Evolutionary conservation across 2,797 vertebrate genomes (phyloP).

Genomic region (Pelobates cultripes): DNA sequence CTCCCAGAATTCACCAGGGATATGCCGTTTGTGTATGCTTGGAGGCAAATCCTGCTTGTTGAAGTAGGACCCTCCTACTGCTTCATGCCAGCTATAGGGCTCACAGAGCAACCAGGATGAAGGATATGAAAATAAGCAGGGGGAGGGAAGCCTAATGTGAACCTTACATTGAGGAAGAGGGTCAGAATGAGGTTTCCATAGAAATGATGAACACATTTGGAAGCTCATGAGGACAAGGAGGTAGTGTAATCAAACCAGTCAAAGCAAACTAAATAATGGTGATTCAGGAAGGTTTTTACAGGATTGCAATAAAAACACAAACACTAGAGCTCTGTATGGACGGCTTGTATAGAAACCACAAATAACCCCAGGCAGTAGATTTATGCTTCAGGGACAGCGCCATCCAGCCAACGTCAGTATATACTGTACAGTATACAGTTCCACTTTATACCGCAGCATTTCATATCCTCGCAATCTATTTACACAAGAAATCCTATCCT

Average conservation of each 20-base stretch:
- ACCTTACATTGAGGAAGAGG: conserved; percentile 24
- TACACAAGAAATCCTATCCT: not conserved
- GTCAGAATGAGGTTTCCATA: conserved; percentile 35
- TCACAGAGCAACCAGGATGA: conserved; percentile 25
- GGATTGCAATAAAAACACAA: not conserved
- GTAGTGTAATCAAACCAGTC: not conserved
- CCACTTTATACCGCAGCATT: not conserved
- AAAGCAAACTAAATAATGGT: not conserved
- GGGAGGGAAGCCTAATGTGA: conserved; percentile 25
- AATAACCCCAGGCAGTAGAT: not conserved
- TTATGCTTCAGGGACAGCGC: not conserved
- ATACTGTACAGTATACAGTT: not conserved
- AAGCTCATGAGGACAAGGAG: conserved; percentile 4
- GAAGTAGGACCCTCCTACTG: conserved; percentile 31
- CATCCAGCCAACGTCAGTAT: not conserved
- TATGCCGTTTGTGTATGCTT: conserved; percentile 6
- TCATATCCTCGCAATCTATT: not conserved
- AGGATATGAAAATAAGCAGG: conserved; percentile 31
- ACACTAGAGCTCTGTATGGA: not conserved
- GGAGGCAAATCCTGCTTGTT: not conserved
- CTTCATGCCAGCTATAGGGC: conserved; percentile 11
- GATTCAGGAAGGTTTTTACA: not conserved
- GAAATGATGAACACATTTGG: conserved; percentile 22
- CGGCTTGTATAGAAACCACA: not conserved
- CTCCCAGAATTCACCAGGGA: conserved; percentile 19